Evolutionary conservation across 2,888 invertebrate genomes (phyloP).

Genomic region (Polietes domitor): DNA sequence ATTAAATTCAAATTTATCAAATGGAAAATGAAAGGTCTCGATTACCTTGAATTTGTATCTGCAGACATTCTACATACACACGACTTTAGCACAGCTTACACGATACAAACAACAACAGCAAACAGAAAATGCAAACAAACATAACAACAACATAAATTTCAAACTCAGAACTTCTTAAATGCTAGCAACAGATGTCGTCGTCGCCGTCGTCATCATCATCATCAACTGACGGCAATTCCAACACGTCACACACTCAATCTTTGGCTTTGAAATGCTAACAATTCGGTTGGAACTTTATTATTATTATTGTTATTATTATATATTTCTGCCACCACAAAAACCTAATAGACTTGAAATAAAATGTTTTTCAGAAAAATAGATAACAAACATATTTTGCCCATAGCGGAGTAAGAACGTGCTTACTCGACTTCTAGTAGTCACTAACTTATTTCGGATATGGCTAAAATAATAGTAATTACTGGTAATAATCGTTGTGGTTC

Average conservation of each 20-base stretch:
- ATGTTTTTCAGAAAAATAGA: background rate
- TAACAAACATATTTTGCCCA: no score
- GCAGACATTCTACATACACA: conserved; percentile 52
- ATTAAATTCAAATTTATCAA: conserved; percentile 60
- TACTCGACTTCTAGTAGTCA: background rate
- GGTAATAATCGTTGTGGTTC: background rate
- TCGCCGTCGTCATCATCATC: no score
- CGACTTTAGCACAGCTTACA: background rate
- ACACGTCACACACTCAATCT: conserved; percentile 10
- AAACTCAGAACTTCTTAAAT: background rate
- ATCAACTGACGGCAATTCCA: background rate
- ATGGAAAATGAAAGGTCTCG: conserved; percentile 71
- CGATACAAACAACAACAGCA: conserved; percentile 8
- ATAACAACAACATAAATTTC: conserved; percentile 14
- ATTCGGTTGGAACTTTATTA: no score
- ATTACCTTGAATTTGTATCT: conserved; percentile 69
- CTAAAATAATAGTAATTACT: background rate
- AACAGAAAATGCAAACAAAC: background rate
- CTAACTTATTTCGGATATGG: background rate
- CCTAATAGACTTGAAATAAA: background rate
- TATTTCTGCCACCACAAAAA: background rate
- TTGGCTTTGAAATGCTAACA: background rate
- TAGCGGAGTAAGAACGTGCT: background rate
- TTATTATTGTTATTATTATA: background rate
- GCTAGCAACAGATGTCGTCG: conserved; percentile 21